Base-by-base conservation (phyloP, 2,797 vertebrate genomes). In the Eutrigla gurnardus region DNA sequence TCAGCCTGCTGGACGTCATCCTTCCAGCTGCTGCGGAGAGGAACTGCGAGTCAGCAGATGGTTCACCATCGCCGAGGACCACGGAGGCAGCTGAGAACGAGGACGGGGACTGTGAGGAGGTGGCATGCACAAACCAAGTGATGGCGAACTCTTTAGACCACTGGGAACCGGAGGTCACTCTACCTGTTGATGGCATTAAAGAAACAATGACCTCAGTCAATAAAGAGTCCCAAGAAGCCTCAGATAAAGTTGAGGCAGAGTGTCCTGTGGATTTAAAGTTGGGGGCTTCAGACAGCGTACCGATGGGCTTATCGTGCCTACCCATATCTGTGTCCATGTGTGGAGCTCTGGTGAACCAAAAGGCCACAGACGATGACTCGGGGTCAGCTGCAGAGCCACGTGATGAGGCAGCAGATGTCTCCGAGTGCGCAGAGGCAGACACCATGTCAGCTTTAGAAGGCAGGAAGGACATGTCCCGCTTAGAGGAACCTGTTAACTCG, bases 311-410 rank as follows among this genome's bases (percentile, higher is more conserved):
- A 35, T 94, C 96, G 0, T 96, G 94, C 86, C 88, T 96, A 70
- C 93, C 95, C 7, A 70, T 94, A 46, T 90, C 95, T 35, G 93
- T 94, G 57, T 95, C 96, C 64, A 78, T 95, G 69, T 96, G 95
- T 83, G 92, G 92, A 43, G 95, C 95, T 7, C 86, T 94, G 72
- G 88, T 88, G 78, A 89, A 88, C 14, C 70, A 53, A 17, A 89
- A 86, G 67, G 84, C 75, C 33, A 12, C 73, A 25, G 85, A 80
- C 66, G 88, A 77, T 25, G 80, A 85, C 78, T 74, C 35, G 3
- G 74, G 33, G 3, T 33, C 40, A 60, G 88, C 78, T 4, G 43
- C 72, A 43, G 91, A 91, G 82, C 78, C 59, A 50, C 35, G 60
- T 10, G 52, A 42, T 0, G 82, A 84, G 0, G 83, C 76, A 12